Base-by-base conservation (phyloP, 2,888 invertebrate genomes). In the Zeuzera pyrina region DNA sequence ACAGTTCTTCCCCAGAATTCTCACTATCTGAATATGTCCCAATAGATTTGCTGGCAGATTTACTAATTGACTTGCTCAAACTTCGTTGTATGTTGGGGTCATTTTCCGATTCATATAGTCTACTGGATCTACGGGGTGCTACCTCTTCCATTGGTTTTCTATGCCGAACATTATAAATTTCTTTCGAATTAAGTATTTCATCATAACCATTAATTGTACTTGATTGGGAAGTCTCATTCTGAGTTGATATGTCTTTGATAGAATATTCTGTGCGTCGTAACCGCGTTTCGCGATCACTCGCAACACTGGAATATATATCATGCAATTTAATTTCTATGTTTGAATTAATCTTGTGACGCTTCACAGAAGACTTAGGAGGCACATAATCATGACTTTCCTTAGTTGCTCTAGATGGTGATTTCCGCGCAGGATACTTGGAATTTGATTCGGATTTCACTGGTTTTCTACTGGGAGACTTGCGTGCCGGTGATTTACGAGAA, bases 391-490 rank as follows among this genome's bases (percentile, higher is more conserved):
- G 10, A 44, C 46, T 34, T 19, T 70, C 68, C 40, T 68, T 68
- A 21, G 57, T 58, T 28, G 64, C 11, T 47, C 78, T 58, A 1
- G 79, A 72, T 1, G 81, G 81, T 0, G 79, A 81, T 42, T 81
- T 84, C 30, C 81, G 66, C 12, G 76, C 68, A 21, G 77, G 73
- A 52, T 62, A 74, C 39, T 72, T 70, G 0, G 68, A 61, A 2
- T 54, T 68, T 12, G 79, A 57, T 48, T n/a, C n/a, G n/a, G 8
- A 12, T 11, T 13, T 4, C 7, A 13, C 7, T 12, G 25, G 13
- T 25, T 81, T 83, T 35, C 79, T 67, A 38, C 72, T 69, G 2
- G 85, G 85, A 6, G 85, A 85, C 36, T 84, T 86, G 28, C 84
- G 66, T 7, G 79, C 61, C 10, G 86, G 86, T 13, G 86, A 86